Base-by-base conservation (phyloP, 2,888 invertebrate species). In the Leucozona laternaria region DNA sequence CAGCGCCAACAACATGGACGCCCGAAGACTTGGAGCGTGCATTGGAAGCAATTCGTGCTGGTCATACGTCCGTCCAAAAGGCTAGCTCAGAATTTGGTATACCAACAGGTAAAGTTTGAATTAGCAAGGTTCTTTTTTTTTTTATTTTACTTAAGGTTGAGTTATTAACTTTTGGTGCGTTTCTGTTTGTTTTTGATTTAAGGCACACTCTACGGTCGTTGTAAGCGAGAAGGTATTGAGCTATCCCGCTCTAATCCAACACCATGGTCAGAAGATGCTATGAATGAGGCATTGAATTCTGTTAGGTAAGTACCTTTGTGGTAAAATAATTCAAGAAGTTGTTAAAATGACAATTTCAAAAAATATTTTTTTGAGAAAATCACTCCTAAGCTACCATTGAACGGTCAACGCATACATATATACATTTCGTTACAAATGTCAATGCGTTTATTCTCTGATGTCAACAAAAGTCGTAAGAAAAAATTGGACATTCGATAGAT, bases 241-340 rank as follows among this genome's bases (percentile, higher is more conserved):
- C 93, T 97, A 88, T 97, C 97, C 7, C 95, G 97, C 89, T 96
- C 97, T 76, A 97, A 97, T 93, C 97, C 97, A n/a, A 97, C 97
- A 57, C 97, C 97, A 11, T 97, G 97, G 97, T 97, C 97, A n/a
- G 97, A 97, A 91, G 97, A 96, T 91, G 97, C 97, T 34, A 97
- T 97, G 97, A 96, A 96, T 25, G 97, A 97, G 92, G 97, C 97
- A 25, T 93, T 97, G 57, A 97, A 97, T 92, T 97, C 97, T 88
- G 97, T 97, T 88, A 95, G 97, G 96, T 97, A 92, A 89, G 91
- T 22, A 11, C 4, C 5, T 89, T 37, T 37, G n/a, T n/a, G n/a
- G n/a, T n/a, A n/a, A n/a, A n/a, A n/a, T n/a, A n/a, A n/a, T n/a
- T n/a, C n/a, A n/a, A n/a, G n/a, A n/a, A n/a, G n/a, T n/a, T n/a